A percentile compares a stretch with the other conserved stretches of the same genome.
phyloP scores from a whole-genome alignment of 2,888 invertebrate species.

The Andrena trimmerana region DNA sequence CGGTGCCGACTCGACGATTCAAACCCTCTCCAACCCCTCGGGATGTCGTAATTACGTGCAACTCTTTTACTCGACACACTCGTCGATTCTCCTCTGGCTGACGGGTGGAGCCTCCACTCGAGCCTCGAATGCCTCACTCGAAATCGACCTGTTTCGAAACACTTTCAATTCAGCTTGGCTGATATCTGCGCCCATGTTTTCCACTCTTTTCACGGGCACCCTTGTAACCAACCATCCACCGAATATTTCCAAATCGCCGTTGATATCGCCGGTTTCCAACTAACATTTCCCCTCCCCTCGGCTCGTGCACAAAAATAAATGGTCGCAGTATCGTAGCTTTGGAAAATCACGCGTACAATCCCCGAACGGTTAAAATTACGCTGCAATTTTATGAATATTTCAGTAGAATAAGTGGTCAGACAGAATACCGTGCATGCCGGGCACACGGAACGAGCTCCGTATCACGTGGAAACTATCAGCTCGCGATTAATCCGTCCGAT shows the following conservation, averaged over 20 bases:
- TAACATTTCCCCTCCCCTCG: too few species aligned
- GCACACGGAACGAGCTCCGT: not conserved
- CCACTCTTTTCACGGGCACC: not conserved
- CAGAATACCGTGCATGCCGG: too few species aligned
- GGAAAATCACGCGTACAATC: not conserved
- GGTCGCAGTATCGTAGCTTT: too few species aligned
- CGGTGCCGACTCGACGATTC: conserved; percentile 22
- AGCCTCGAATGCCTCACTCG: conserved; percentile 43
- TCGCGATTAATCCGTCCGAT: conserved; percentile 66
- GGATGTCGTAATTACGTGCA: conserved; percentile 52
- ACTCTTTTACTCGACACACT: conserved; percentile 53
- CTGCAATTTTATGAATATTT: too few species aligned
- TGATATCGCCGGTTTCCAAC: not conserved
- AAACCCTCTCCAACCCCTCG: conserved; percentile 8
- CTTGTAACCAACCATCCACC: not conserved
- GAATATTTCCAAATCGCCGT: not conserved
- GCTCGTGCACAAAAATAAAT: too few species aligned
- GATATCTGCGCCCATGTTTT: not conserved
- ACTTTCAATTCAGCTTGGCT: conserved; percentile 30
- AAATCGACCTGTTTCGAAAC: conserved; percentile 49
- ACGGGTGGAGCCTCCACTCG: conserved; percentile 58
- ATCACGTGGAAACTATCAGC: conserved; percentile 59
- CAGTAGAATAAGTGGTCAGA: too few species aligned
- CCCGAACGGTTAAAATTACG: too few species aligned
- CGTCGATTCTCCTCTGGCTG: conserved; percentile 36